These are phyloP conservation scores for Fistularia commersonii DNA, from an alignment of 2,797 vertebrate species.

Conservation along the genomic window DNA sequence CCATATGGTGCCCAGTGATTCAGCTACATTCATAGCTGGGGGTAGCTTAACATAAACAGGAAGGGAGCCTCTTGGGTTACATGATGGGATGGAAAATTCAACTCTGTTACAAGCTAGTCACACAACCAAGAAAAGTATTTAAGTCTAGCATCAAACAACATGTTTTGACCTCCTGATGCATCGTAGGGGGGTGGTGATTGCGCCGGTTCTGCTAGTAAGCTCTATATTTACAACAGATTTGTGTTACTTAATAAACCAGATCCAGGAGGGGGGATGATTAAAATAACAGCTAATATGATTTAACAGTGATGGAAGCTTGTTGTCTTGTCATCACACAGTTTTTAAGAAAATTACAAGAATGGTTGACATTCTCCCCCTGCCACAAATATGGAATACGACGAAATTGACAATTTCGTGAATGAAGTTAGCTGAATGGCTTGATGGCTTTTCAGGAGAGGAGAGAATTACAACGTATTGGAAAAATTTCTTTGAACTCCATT, in stretches of 20 bases:
- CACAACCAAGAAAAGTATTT: too few relatives aligned
- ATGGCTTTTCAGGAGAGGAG: too few relatives aligned
- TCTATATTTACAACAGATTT: too few relatives aligned
- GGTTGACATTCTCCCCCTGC: not conserved
- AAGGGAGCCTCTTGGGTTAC: constrained; percentile 50
- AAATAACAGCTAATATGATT: constrained; percentile 1
- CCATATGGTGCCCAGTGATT: constrained; percentile 45
- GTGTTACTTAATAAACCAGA: too few relatives aligned
- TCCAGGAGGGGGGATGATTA: too few relatives aligned
- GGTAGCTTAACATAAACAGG: constrained; percentile 56
- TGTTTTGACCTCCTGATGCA: not conserved
- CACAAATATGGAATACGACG: too few relatives aligned
- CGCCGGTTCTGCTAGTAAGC: too few relatives aligned
- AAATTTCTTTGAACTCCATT: not conserved
- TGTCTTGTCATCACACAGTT: not conserved
- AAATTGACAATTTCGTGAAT: too few relatives aligned
- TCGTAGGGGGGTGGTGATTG: too few relatives aligned
- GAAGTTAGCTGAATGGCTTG: too few relatives aligned
- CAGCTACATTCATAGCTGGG: constrained; percentile 38
- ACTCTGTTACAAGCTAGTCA: constrained; percentile 30
- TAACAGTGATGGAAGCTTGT: not conserved
- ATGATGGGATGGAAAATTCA: constrained; percentile 68
- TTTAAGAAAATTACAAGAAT: constrained; percentile 3
- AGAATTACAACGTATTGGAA: too few relatives aligned
- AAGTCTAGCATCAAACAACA: too few relatives aligned